A percentile compares a stretch with the other conserved stretches of the same genome.
Conservation (phyloP, 2,888 invertebrate genomes). For the Aromia moschata region DNA sequence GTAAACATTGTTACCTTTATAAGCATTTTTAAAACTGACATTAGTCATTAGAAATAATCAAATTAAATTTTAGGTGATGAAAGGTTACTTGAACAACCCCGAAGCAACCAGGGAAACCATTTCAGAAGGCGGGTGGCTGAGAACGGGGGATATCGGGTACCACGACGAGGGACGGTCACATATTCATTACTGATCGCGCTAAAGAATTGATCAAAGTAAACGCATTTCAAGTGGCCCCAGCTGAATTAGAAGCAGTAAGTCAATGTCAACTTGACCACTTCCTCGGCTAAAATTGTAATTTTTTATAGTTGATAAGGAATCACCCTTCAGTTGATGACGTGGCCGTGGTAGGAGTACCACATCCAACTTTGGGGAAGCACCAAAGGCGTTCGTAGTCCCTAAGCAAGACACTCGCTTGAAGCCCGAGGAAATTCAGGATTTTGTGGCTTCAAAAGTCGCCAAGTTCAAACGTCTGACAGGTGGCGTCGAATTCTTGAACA, state of each 20-base stretch:
- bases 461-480: constrained; percentile 75
- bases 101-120: constrained; percentile 76
- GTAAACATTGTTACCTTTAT: no score
- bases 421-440: constrained; percentile 69
- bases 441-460: constrained; percentile 74
- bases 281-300: background rate
- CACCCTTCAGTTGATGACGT: constrained; percentile 81
- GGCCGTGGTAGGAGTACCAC: constrained; percentile 82
- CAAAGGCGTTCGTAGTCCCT: constrained; percentile 76
- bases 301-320: constrained; percentile 63
- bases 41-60: no score
- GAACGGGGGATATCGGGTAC: constrained; percentile 69
- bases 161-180: constrained; percentile 71
- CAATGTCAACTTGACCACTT: no score
- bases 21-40: no score
- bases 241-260: constrained; percentile 79
- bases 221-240: constrained; percentile 69
- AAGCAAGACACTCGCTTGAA: constrained; percentile 59
- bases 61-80: constrained; percentile 67
- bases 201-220: constrained; percentile 84
- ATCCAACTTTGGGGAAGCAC: constrained; percentile 76
- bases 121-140: constrained; percentile 75
- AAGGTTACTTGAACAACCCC: constrained; percentile 79
- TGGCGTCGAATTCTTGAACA: constrained; percentile 65
- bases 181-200: constrained; percentile 78